Conservation (phyloP, 2,113 vertebrate genomes). For the Forbesichthys agassizii region DNA sequence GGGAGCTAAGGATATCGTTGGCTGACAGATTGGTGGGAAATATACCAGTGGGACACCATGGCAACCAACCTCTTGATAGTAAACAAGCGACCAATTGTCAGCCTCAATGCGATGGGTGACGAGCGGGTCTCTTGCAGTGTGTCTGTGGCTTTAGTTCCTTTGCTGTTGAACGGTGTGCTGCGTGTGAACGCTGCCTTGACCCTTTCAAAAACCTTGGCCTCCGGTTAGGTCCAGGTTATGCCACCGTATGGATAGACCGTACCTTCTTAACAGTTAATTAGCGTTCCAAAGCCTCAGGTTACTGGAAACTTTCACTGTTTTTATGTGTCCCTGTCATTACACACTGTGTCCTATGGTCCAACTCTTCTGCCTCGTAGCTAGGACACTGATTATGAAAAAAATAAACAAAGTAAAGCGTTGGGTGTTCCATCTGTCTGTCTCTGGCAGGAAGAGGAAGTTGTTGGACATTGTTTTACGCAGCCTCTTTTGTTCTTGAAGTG, state of each 20-base stretch:
- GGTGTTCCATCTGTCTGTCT: background rate
- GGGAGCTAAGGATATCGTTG: too few species aligned
- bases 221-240: background rate
- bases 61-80: too few species aligned
- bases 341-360: slow-evolving; percentile 1
- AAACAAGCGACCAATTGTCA: too few species aligned
- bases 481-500: slow-evolving; percentile 17
- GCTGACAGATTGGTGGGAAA: too few species aligned
- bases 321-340: background rate
- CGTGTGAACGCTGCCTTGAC: background rate
- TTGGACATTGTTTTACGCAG: slow-evolving; percentile 29
- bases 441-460: slow-evolving; percentile 21
- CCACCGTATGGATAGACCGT: background rate
- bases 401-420: background rate
- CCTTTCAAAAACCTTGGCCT: background rate
- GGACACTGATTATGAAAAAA: slow-evolving; percentile 4
- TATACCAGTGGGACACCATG: too few species aligned
- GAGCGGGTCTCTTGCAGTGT: too few species aligned
- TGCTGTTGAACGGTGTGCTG: background rate
- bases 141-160: too few species aligned
- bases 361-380: background rate
- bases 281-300: background rate
- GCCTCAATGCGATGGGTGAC: too few species aligned
- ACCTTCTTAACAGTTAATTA: background rate
- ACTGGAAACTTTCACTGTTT: too few species aligned